Conservation (phyloP, 2,113 vertebrate genomes). For the Channa argus region DNA sequence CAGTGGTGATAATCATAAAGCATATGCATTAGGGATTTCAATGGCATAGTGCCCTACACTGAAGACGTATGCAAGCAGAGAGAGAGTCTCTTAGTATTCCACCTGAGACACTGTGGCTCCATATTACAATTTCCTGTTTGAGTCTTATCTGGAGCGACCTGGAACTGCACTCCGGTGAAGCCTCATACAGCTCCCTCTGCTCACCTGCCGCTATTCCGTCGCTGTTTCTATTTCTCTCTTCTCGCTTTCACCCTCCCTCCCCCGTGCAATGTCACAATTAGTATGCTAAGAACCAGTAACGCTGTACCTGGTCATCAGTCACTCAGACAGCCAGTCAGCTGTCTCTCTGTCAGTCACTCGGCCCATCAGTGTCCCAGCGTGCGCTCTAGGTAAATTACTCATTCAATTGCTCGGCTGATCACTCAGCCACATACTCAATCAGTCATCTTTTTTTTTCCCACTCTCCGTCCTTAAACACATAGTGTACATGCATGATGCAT, state of each 20-base stretch:
- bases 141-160: conserved; percentile 72
- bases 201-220: conserved; percentile 57
- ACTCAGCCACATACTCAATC: conserved; percentile 6
- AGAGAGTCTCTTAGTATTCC: conserved; percentile 69
- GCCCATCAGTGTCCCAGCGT: conserved; percentile 26
- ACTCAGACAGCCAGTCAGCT: conserved; percentile 59
- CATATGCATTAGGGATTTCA: conserved; percentile 38
- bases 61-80: conserved; percentile 14
- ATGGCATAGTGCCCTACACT: conserved; percentile 16
- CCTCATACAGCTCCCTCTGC: conserved; percentile 40
- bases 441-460: conserved; percentile 4
- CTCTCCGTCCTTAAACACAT: not conserved
- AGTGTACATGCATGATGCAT: not conserved
- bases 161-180: conserved; percentile 59
- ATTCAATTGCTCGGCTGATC: conserved; percentile 40
- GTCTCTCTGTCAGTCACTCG: conserved; percentile 51
- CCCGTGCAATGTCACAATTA: conserved; percentile 56
- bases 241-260: not conserved
- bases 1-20: conserved; percentile 39
- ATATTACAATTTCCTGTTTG: conserved; percentile 77
- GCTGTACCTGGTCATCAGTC: conserved; percentile 55
- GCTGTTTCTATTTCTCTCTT: conserved; percentile 24
- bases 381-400: conserved; percentile 33
- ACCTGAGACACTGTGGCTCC: conserved; percentile 57
- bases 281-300: conserved; percentile 54